Evolutionary conservation across 2,888 invertebrate genomes (phyloP), one percentile per base, ranked within the genome.

Genomic region (Taphrorychus bicolor): DNA sequence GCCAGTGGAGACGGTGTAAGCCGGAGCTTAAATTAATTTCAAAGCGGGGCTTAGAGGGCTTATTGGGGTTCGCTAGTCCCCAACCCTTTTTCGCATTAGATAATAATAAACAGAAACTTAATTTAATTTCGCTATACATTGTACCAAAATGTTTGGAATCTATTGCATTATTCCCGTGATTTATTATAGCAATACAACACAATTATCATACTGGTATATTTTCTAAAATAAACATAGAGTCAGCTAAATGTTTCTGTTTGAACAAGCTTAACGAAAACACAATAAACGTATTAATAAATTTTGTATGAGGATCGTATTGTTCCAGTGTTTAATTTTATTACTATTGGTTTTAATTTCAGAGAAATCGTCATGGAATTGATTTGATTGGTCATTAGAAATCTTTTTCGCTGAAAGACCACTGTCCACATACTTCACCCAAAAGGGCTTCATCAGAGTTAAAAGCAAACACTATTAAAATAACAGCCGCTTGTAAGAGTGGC

Each of bases 401-500:
- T 32, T 9, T 32, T 32, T 32, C 32, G 2, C n/a, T n/a, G 32
- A 32, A 32, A 32, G 32, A 32, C 7, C 32, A 9, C 32, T 32
- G 11, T 32, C 32, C 32, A 11, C 32, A n/a, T n/a, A 32, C 32
- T 32, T 32, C 9, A 32, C 32, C 9, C 11, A 32, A 32, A 32
- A 32, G 32, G 32, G 11, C 32, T 32, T 11, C 32, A 52, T 52
- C 52, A 61, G 53, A 61, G 60, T 61, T 53, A 53, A 53, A 61
- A 53, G 42, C 52, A 61, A 61, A 61, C 60, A 61, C 53, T 23
- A 53, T 61, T 61, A 61, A 42, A 61, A 53, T 61, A 61, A 53
- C 60, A 61, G 60, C 23, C 53, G 21, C 53, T 61, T 40, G 42
- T 40, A 61, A 59, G 53, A 61, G 41, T 23, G 22, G 52, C 32